Evolutionary conservation across 2,797 vertebrate genomes (phyloP).

Genomic region (Apodemus agrarius): DNA sequence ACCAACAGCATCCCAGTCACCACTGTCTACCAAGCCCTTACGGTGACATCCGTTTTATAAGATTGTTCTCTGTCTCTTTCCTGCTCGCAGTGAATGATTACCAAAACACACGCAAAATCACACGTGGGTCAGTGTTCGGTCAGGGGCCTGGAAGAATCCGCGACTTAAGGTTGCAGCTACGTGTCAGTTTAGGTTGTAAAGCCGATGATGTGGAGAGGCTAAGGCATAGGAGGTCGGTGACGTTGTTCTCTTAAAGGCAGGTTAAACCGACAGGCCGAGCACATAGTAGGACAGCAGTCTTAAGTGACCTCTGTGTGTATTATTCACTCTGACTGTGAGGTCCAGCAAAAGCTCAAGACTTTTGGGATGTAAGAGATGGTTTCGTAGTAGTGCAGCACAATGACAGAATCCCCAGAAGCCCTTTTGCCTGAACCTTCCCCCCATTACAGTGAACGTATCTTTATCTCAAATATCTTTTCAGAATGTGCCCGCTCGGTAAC

Average conservation of each 20-base stretch:
- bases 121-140: neutral
- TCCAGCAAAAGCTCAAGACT: neutral
- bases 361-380: neutral
- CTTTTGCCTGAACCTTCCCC: neutral
- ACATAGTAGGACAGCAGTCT: neutral
- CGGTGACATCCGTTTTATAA: neutral
- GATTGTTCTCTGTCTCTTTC: neutral
- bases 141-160: neutral
- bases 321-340: neutral
- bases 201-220: neutral
- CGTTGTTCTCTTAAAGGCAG: neutral
- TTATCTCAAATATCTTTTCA: neutral
- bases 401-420: neutral
- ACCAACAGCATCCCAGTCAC: neutral
- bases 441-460: neutral
- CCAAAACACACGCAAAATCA: neutral
- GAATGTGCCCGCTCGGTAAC: neutral
- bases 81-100: neutral
- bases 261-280: neutral
- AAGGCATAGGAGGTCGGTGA: neutral
- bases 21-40: no score
- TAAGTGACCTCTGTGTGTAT: neutral
- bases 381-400: no score
- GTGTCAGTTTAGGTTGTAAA: neutral
- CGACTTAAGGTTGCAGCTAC: neutral